A percentile compares a stretch with the other conserved stretches of the same genome.
Evolutionary conservation across 2,888 invertebrate genomes (phyloP).

Genomic region (Apeira syringaria): DNA sequence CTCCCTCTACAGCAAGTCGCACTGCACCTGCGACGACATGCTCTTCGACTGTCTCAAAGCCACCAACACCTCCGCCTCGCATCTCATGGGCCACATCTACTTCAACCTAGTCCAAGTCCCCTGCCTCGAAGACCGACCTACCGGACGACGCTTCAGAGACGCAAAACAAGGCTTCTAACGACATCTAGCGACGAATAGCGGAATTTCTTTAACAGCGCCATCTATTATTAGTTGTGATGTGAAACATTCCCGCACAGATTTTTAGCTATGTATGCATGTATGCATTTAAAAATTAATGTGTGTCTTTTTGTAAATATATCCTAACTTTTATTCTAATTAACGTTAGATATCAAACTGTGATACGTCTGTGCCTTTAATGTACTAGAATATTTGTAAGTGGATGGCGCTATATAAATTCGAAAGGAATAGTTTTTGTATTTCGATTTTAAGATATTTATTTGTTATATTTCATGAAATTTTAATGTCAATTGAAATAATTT

Average conservation of each 20-base stretch:
- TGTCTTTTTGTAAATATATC: slow-evolving; percentile 46
- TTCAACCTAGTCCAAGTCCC: slow-evolving; percentile 92
- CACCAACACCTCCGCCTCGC: slow-evolving; percentile 88
- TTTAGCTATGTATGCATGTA: slow-evolving; percentile 36
- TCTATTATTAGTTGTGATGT: slow-evolving; percentile 49
- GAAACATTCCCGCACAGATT: slow-evolving; percentile 55
- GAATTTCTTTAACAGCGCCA: slow-evolving; percentile 56
- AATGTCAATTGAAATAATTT: too few relatives aligned
- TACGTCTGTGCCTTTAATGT: slow-evolving; percentile 79
- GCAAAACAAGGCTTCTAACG: slow-evolving; percentile 80
- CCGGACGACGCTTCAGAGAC: slow-evolving; percentile 71
- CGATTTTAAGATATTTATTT: slow-evolving; percentile 51
- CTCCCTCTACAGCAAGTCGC: slow-evolving; percentile 93
- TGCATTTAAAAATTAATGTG: slow-evolving; percentile 37
- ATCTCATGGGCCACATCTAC: slow-evolving; percentile 92
- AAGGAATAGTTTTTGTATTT: slow-evolving; percentile 40
- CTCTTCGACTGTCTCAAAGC: slow-evolving; percentile 92
- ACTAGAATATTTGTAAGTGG: slow-evolving; percentile 52
- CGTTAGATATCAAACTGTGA: slow-evolving; percentile 76
- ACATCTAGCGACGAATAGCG: slow-evolving; percentile 47
- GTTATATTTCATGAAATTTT: too few relatives aligned
- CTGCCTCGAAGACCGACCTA: slow-evolving; percentile 85
- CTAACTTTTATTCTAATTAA: slow-evolving; percentile 44
- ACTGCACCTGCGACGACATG: slow-evolving; percentile 93
- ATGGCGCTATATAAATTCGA: slow-evolving; percentile 66